Evolutionary conservation across 2,888 invertebrate species (phyloP), one percentile per base, ranked within the genome.

Genomic region (Dynastes maya): DNA sequence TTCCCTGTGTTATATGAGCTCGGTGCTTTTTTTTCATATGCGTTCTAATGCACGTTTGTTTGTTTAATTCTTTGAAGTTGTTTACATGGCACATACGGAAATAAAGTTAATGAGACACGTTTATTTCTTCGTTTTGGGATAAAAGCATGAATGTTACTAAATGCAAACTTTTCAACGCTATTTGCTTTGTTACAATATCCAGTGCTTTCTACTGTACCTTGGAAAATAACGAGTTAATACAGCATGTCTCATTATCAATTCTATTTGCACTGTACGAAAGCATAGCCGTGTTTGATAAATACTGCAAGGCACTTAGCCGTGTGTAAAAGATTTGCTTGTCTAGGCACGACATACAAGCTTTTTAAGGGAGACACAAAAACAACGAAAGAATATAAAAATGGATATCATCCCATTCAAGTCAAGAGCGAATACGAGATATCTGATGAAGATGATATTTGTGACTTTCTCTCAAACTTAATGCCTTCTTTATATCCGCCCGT

Each of bases 221-320:
- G 45, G 45, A 45, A 45, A 45, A 45, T 45, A 11, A 45, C 45
- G 45, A 63, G 6, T 63, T 63, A 37, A 63, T 32, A 11, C 63
- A 63, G 13, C 32, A 32, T 13, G 63, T 63, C 63, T 63, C 63
- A 63, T 63, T 63, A 63, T 32, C 32, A 68, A 68, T 68, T 68
- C 51, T 51, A 29, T 51, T 68, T 68, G 51, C 51, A 32, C 11
- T 8, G n/a, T 11, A 13, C 51, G 51, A 68, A 29, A 68, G 68
- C 68, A 11, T 11, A 3, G 27, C 6, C 27, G 49, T 53, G 68
- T 68, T 68, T 68, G 68, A 68, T 68, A 29, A 49, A 68, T 68
- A 68, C 49, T 68, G 51, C 68, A 51, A n/a, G 29, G 68, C 51
- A 68, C 68, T 68, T 53, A 68, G 29, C 5, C 16, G 51, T 27